Evolutionary conservation across 2,888 invertebrate genomes (phyloP), one percentile per base, ranked within the genome.

Genomic region (Thecocarcelia acutangulata): DNA sequence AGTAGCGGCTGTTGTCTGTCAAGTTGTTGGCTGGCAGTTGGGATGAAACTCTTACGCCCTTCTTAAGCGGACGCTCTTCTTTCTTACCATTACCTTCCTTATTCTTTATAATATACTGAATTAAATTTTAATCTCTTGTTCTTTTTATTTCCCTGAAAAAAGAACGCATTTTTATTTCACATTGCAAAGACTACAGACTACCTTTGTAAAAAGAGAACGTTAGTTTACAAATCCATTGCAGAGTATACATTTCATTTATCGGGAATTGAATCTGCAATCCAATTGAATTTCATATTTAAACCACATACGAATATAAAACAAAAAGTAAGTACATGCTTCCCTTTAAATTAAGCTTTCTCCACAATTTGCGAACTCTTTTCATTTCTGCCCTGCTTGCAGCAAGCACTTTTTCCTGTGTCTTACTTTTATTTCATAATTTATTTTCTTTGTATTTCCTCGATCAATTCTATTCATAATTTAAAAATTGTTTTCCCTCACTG

Each of bases 1-100:
- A 81, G 77, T 69, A 52, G 63, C 72, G 66, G 61, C 68, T 76
- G 80, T 58, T 69, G 70, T 64, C 69, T 75, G 50, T 72, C 66
- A 63, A 70, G 77, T 77, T 56, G 48, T 70, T 56, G 48, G n/a
- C 63, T 77, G 24, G 46, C 48, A 56, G 54, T 48, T 69, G 54
- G 28, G 28, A 40, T 19, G 37, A n/a, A 44, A 24, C 63, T 54
- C 11, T 44, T 59, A 21, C 28, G 17, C 66, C 42, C 64, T 59
- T 46, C 33, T 33, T 9, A 5, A 33, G 9, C 33, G 9, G 33
- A 8, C 5, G 4, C 33, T 33, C 68, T 2, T 15, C 33, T 15
- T n/a, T n/a, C n/a, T n/a, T n/a, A n/a, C n/a, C n/a, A n/a, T n/a
- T 64, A 24, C 4, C 12, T 74, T 11, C 13, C 42, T 19, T 11